phyloP scores from a whole-genome alignment of 2,797 vertebrate genomes.

The Pangasius krempfi region DNA sequence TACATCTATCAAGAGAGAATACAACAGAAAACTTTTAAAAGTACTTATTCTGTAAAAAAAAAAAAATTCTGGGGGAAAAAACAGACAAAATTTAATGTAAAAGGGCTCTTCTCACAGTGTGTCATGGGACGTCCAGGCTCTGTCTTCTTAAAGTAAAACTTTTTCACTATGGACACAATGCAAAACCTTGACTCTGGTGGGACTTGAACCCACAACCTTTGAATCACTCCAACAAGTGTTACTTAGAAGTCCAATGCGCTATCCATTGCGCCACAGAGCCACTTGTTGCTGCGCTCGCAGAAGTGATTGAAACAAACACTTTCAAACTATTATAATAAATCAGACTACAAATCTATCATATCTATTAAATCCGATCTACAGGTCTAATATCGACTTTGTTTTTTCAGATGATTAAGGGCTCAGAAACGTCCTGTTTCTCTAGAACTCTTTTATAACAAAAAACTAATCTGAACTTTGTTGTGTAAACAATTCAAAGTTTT shows the following conservation, averaged over 20 bases:
- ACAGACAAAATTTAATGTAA: not conserved
- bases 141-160: not conserved
- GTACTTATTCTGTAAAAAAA: not conserved
- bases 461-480: no score
- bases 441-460: no score
- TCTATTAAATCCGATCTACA: no score
- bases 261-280: conserved; percentile 97
- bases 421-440: no score
- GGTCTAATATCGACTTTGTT: no score
- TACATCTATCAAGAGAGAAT: not conserved
- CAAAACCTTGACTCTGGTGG: conserved; percentile 77
- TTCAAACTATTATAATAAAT: no score
- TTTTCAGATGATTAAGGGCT: no score
- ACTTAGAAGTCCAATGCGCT: conserved; percentile 87
- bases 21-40: not conserved
- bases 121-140: not conserved
- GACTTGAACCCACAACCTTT: conserved; percentile 89
- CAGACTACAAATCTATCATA: no score
- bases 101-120: not conserved
- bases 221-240: conserved; percentile 64
- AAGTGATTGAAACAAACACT: no score
- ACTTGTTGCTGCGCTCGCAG: no score
- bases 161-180: not conserved
- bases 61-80: not conserved
- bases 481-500: no score